Base-by-base conservation (phyloP, 2,888 invertebrate genomes). In the Chymomyza procnemis region DNA sequence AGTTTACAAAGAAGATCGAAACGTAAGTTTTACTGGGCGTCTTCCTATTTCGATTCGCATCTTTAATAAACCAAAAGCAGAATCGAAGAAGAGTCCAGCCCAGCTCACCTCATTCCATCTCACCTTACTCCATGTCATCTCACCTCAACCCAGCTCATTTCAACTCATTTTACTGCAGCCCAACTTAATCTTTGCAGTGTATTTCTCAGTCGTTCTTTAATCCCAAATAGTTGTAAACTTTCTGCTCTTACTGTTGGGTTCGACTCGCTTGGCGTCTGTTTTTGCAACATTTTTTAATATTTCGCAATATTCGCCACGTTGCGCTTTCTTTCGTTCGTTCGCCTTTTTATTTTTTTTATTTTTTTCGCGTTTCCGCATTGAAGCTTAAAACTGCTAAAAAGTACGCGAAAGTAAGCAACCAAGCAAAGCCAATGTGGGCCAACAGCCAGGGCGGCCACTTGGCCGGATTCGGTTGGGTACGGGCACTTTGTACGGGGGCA, bases 211-310 rank as follows among this genome's bases (percentile, higher is more conserved):
- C 65, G 69, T 48, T 6, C 26, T 6, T 8, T 26, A 3, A 4
- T 3, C 26, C 26, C 4, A 22, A 26, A 4, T 26, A 8, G 3
- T 3, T 26, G 1, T 3, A 26, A n/a, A 26, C 6, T 26, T 26
- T 26, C 5, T 26, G 26, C 14, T 47, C 69, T 59, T 57, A 56
- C 52, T 69, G 48, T 60, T 57, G 64, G 64, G 41, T 41, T 67
- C 61, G 34, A 14, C 34, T 71, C 4, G 26, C 61, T 65, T 69
- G 54, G 70, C 59, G 48, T 50, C 68, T 76, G 74, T 76, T 68
- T 76, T 79, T 86, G 65, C 74, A 78, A 64, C 65, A 60, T 63
- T 80, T 86, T 73, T 78, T 76, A 83, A 81, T 86, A 81, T 86
- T 81, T 75, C 64, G 71, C 71, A 74, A 85, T 78, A 73, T 76